Conservation (phyloP, 2,113 vertebrate species). For the Dipodomys spectabilis region DNA sequence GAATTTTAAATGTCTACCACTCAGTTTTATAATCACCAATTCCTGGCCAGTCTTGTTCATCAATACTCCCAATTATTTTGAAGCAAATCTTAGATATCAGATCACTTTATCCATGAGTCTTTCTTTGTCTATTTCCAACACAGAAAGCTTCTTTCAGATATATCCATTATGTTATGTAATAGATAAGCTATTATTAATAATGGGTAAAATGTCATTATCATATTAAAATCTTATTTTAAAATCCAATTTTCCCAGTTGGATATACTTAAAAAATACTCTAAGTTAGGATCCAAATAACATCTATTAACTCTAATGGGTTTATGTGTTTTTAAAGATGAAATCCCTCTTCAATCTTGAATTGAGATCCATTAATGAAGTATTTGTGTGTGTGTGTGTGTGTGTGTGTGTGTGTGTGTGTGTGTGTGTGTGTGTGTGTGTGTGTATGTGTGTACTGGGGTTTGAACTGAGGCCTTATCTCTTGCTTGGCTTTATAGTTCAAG, state of each 20-base stretch:
- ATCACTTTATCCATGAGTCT: not conserved
- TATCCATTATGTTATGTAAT: not conserved
- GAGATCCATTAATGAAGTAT: not conserved
- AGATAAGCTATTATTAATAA: no score
- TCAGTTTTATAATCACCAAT: not conserved
- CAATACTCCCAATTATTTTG: not conserved
- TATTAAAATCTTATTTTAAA: conserved; percentile 13
- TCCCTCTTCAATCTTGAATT: not conserved
- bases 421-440: no score
- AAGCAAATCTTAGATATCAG: conserved; percentile 17
- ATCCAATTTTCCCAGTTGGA: not conserved
- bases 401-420: no score
- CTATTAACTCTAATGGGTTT: not conserved
- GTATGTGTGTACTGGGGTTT: no score
- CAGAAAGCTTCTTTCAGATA: not conserved
- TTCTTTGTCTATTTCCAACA: not conserved
- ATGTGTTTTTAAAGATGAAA: not conserved
- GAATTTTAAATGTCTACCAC: not conserved
- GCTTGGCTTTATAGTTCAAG: no score
- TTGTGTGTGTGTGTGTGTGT: not conserved
- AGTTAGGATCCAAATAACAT: conserved; percentile 18
- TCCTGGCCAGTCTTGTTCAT: not conserved
- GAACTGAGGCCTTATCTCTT: no score
- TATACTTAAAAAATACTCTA: conserved; percentile 1
- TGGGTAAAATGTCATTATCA: not conserved